Percentiles rank a stretch among this genome's conserved stretches.
These are phyloP conservation scores for Drosophila aldrichi DNA, from an alignment of 2,888 invertebrate species.

Conservation along the genomic window DNA sequence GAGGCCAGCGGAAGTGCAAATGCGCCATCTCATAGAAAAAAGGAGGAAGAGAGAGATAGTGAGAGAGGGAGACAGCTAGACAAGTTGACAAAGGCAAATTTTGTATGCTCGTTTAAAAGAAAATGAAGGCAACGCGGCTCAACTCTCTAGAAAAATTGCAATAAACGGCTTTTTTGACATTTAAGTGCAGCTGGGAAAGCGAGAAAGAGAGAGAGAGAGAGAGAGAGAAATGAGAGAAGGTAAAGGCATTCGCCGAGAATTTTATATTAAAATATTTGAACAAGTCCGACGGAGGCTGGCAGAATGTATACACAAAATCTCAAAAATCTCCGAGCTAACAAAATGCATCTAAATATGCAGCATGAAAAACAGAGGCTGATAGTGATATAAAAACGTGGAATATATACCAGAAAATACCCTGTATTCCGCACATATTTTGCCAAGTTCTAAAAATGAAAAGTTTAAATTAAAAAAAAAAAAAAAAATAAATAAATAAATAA, in stretches of 20 bases:
- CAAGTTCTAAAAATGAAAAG: neutral
- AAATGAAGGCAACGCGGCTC: constrained; percentile 30
- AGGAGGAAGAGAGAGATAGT: neutral
- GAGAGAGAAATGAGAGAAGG: constrained; percentile 10
- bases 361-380: neutral
- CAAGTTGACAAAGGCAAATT: constrained; percentile 61
- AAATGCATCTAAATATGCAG: constrained; percentile 43
- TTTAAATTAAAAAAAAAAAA: neutral
- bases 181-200: constrained; percentile 22
- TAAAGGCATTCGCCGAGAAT: constrained; percentile 38
- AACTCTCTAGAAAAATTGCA: constrained; percentile 55
- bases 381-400: neutral
- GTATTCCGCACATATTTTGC: neutral
- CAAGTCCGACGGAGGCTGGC: constrained; percentile 33
- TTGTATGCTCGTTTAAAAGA: constrained; percentile 15
- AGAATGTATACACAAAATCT: constrained; percentile 6
- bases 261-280: constrained; percentile 69
- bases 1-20: constrained; percentile 51
- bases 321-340: constrained; percentile 27
- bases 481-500: no score
- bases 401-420: constrained; percentile 5
- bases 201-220: neutral
- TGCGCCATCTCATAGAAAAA: constrained; percentile 27
- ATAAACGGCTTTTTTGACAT: constrained; percentile 45
- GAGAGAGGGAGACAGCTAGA: constrained; percentile 29